Evolutionary conservation across 1,140 invertebrate species (phyloP).

Genomic region (Papilio glaucus): DNA sequence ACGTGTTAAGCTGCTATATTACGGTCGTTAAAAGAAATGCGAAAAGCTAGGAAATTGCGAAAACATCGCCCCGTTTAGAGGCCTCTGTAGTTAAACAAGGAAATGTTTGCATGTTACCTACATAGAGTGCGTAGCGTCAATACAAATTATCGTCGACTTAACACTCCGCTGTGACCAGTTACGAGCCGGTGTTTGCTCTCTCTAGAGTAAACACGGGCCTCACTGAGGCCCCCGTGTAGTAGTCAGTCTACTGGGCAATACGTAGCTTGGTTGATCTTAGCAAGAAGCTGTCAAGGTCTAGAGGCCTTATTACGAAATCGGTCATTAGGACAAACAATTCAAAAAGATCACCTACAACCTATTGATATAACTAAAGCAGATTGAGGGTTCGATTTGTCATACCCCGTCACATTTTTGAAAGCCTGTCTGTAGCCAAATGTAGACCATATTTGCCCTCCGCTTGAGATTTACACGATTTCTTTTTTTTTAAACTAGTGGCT

Average conservation of each 20-base stretch:
- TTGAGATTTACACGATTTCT: too few species aligned
- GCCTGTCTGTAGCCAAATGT: too few species aligned
- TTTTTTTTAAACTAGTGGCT: too few species aligned
- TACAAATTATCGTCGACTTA: constrained; percentile 52
- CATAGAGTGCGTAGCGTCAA: constrained; percentile 14
- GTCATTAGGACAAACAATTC: neutral
- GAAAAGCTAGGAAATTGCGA: neutral
- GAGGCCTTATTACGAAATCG: neutral
- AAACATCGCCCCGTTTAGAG: neutral
- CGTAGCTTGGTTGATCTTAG: neutral
- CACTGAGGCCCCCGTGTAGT: constrained; percentile 47
- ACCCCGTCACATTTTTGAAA: too few species aligned
- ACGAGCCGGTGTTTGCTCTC: constrained; percentile 60
- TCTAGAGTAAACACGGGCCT: constrained; percentile 60
- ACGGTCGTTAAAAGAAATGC: too few species aligned
- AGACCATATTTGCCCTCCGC: too few species aligned
- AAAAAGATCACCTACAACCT: too few species aligned
- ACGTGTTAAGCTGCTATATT: too few species aligned
- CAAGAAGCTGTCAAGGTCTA: constrained; percentile 18
- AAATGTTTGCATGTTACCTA: constrained; percentile 8
- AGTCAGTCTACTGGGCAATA: constrained; percentile 16
- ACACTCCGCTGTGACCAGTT: constrained; percentile 60
- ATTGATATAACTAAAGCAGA: too few species aligned
- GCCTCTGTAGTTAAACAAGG: constrained; percentile 20
- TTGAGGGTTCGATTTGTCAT: too few species aligned